phyloP scores from a whole-genome alignment of 1,140 invertebrate genomes.

The Aphaenogaster rudis region DNA sequence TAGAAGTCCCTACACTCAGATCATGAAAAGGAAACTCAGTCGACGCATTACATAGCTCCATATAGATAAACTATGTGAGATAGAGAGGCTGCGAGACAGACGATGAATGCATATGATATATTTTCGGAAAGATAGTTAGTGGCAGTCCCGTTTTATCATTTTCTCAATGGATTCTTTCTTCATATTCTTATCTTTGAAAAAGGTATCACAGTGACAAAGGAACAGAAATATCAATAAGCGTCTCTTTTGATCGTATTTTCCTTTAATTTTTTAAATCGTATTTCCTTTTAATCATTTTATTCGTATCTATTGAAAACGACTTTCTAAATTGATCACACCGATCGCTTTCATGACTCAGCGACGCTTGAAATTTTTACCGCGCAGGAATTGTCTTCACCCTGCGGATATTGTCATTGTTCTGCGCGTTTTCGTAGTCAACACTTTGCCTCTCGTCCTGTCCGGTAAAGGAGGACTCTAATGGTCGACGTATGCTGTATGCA shows the following conservation, averaged over 20 bases:
- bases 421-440: conserved; percentile 55
- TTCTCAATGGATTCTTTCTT: not conserved
- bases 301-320: conserved; percentile 4
- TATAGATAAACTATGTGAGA: conserved; percentile 54
- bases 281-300: conserved; percentile 10
- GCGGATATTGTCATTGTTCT: conserved; percentile 37
- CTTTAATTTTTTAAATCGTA: not conserved
- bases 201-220: not conserved
- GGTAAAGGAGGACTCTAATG: conserved; percentile 42
- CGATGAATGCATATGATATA: conserved; percentile 47
- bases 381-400: not conserved
- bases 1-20: conserved; percentile 64
- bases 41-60: conserved; percentile 41
- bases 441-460: conserved; percentile 9
- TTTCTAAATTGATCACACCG: conserved; percentile 11
- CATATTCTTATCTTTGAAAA: conserved; percentile 4
- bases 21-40: conserved; percentile 53
- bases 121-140: conserved; percentile 33
- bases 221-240: conserved; percentile 21
- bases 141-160: not conserved
- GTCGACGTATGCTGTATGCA: conserved; percentile 46
- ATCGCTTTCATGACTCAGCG: not conserved
- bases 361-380: conserved; percentile 1
- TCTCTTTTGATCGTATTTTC: conserved; percentile 14
- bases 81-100: conserved; percentile 46